Evolutionary conservation across 2,888 invertebrate genomes (phyloP).

Genomic region (Drosophila neoperkinsi): DNA sequence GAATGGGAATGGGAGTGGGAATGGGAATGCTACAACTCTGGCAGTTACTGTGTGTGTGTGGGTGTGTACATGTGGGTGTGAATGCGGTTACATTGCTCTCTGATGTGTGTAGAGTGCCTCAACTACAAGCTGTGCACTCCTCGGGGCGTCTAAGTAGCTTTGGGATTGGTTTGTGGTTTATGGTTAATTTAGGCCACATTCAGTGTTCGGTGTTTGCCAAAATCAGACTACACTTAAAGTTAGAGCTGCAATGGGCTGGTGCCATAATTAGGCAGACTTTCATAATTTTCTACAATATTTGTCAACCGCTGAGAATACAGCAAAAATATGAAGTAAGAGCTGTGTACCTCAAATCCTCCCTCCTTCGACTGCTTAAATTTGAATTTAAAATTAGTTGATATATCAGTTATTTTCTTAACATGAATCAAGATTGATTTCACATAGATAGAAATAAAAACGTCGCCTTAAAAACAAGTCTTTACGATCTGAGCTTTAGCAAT

Average conservation of each 20-base stretch:
- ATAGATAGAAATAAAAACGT: neutral
- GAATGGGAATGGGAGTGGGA: constrained; percentile 2
- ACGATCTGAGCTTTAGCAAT: neutral
- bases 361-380: neutral
- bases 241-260: constrained; percentile 5
- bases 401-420: neutral
- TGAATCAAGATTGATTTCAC: neutral
- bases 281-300: neutral
- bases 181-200: constrained; percentile 19
- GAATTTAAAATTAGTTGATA: neutral
- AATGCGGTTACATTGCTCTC: constrained; percentile 34
- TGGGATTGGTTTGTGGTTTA: constrained; percentile 19
- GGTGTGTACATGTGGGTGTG: constrained; percentile 18
- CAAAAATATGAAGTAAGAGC: too few species aligned
- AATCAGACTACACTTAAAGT: neutral
- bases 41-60: neutral
- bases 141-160: constrained; percentile 46
- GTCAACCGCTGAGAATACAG: too few species aligned
- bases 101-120: constrained; percentile 3
- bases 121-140: constrained; percentile 5
- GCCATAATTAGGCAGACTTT: neutral
- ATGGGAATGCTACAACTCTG: constrained; percentile 20
- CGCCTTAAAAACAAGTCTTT: neutral
- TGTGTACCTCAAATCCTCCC: too few species aligned
- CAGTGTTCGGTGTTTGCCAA: neutral